Evolutionary conservation across 2,888 invertebrate genomes (phyloP).

Genomic region (Eupithecia abbreviata): DNA sequence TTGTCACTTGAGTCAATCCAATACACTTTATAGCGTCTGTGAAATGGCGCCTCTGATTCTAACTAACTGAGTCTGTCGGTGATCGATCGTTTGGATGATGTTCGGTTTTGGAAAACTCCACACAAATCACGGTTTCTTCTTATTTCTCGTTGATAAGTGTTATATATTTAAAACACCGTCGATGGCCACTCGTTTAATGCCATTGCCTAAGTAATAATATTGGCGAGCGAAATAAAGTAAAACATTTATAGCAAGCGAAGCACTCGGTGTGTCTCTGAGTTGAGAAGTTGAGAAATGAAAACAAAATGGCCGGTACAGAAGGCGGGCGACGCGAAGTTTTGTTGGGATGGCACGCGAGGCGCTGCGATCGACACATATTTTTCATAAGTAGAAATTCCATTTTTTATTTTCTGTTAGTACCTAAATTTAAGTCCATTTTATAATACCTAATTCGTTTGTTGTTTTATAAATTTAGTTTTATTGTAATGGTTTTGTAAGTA

Average conservation of each 20-base stretch:
- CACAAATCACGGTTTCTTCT: background rate
- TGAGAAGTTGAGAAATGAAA: slow-evolving; percentile 37
- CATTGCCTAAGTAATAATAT: background rate
- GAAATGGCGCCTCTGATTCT: no score
- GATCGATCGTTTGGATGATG: background rate
- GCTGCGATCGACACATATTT: slow-evolving; percentile 24
- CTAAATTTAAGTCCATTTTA: background rate
- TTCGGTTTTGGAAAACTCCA: background rate
- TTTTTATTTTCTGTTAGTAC: background rate
- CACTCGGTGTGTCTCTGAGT: slow-evolving; percentile 4
- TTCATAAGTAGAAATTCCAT: background rate
- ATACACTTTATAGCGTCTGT: no score
- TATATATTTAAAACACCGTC: background rate
- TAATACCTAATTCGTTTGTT: background rate
- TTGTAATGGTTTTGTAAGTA: background rate
- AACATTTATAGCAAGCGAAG: background rate
- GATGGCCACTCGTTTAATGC: background rate
- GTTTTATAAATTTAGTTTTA: background rate
- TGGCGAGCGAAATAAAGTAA: background rate
- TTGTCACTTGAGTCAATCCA: no score
- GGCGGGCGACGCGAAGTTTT: background rate
- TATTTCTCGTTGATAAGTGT: background rate
- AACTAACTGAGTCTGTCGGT: no score
- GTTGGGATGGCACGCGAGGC: slow-evolving; percentile 18
- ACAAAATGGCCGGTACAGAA: slow-evolving; percentile 47